Evolutionary conservation across 1,140 invertebrate species (phyloP).

Genomic region (Pogonomyrmex californicus): DNA sequence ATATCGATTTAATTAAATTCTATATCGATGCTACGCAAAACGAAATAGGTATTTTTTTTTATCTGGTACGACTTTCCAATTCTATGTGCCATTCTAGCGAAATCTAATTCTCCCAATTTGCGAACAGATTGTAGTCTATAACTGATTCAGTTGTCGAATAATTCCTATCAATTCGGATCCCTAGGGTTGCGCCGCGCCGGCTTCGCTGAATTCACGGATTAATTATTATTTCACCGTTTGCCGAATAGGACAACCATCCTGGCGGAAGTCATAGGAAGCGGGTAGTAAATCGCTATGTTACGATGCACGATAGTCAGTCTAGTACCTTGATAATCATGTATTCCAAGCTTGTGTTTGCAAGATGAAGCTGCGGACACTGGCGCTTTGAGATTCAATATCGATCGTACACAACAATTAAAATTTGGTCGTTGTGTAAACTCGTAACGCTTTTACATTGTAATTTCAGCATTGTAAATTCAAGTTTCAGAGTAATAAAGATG

Average conservation of each 20-base stretch:
- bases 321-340: not conserved
- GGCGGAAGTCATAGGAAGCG: not conserved
- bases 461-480: not conserved
- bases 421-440: not conserved
- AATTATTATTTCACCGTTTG: conserved; percentile 44
- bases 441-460: not conserved
- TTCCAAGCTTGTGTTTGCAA: not conserved
- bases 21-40: not conserved
- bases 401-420: not conserved
- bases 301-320: too few species aligned
- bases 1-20: conserved; percentile 11
- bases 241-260: not conserved
- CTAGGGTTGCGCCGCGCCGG: not conserved
- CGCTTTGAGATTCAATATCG: not conserved
- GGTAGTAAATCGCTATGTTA: not conserved
- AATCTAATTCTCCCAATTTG: conserved; percentile 40
- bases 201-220: conserved; percentile 6
- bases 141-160: conserved; percentile 48
- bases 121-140: conserved; percentile 32
- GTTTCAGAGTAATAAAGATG: conserved; percentile 9
- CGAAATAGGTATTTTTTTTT: not conserved
- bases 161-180: conserved; percentile 19
- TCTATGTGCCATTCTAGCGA: not conserved
- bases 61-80: not conserved
- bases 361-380: not conserved